Evolutionary conservation across 2,797 vertebrate species (phyloP).

Genomic region (Crocidura indochinensis): DNA sequence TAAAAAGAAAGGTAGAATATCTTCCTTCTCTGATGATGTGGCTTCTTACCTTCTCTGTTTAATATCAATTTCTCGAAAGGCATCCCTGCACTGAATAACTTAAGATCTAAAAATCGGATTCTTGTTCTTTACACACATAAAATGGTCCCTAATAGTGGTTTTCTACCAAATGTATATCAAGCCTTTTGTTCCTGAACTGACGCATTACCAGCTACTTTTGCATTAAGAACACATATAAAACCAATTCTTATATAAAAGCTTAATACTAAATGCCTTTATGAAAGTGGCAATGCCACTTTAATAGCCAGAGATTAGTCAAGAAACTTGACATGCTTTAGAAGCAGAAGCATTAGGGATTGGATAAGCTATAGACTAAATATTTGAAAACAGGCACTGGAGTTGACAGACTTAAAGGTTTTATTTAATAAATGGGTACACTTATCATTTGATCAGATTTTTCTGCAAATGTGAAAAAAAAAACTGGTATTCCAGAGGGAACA

Average conservation of each 20-base stretch:
- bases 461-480: conserved; percentile 9
- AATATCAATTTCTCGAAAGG: neutral
- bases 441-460: neutral
- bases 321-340: neutral
- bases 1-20: neutral
- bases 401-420: neutral
- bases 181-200: neutral
- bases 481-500: neutral
- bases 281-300: neutral
- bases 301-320: neutral
- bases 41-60: neutral
- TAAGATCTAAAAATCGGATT: neutral
- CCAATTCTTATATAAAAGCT: neutral
- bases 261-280: neutral
- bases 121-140: neutral
- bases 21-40: neutral
- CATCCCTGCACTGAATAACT: neutral
- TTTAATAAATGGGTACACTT: neutral
- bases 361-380: neutral
- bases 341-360: neutral
- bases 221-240: neutral
- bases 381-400: neutral
- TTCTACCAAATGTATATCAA: neutral
- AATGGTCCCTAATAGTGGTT: neutral
- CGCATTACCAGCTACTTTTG: neutral